phyloP scores from a whole-genome alignment of 53 echinoderm and acorn worm genomes.

The Astropecten irregularis region DNA sequence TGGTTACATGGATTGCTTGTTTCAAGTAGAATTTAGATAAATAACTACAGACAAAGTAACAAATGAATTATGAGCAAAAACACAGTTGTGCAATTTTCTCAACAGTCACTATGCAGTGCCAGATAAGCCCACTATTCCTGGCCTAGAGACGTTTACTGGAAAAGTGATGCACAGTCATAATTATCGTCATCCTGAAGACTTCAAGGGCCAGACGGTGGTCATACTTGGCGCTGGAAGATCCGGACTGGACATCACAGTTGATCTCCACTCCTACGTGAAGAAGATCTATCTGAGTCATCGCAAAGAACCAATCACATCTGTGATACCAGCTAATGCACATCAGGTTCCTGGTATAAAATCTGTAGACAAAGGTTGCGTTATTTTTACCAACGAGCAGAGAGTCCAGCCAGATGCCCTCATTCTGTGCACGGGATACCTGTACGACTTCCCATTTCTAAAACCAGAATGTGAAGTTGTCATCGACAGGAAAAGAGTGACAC shows the following conservation, averaged over 20 bases:
- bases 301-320: constrained; percentile 21
- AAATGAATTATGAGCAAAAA: too few relatives aligned
- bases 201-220: constrained; percentile 65
- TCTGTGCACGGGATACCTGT: constrained; percentile 86
- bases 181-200: constrained; percentile 77
- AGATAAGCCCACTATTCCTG: constrained; percentile 64
- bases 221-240: constrained; percentile 80
- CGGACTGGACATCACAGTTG: constrained; percentile 72
- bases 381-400: constrained; percentile 61
- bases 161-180: constrained; percentile 80
- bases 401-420: constrained; percentile 68
- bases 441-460: constrained; percentile 74
- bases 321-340: constrained; percentile 67
- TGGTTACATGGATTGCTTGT: too few relatives aligned
- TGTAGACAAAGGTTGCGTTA: constrained; percentile 32
- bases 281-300: constrained; percentile 74
- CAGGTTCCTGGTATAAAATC: constrained; percentile 60
- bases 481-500: constrained; percentile 63
- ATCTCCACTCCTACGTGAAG: constrained; percentile 57
- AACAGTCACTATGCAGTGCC: constrained; percentile 82
- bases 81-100: too few relatives aligned
- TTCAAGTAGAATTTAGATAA: too few relatives aligned
- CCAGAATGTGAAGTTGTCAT: constrained; percentile 68
- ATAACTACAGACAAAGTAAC: too few relatives aligned
- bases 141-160: constrained; percentile 76